Base-by-base conservation (phyloP, 2,888 invertebrate genomes). In the Stegophylla sp. region DNA sequence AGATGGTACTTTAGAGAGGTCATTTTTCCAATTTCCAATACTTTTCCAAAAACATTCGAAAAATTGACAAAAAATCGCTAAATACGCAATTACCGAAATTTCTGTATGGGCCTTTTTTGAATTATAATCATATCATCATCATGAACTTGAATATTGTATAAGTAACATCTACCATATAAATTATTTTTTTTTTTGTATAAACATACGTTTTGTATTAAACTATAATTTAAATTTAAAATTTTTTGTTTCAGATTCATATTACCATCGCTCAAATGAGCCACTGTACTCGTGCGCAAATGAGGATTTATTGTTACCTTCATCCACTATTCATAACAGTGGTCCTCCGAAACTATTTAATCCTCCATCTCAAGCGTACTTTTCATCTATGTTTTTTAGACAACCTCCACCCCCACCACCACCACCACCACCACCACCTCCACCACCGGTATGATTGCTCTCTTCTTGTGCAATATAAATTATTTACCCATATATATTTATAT, bases 351-450 rank as follows among this genome's bases (percentile, higher is more conserved):
- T 79, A 48, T 51, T 71, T 71, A 69, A 34, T 79, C 79, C 79
- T 61, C 59, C 77, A 23, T 77, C 77, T 15, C 77, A 69, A 69
- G 79, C 69, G n/a, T 79, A 79, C 13, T 71, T 48, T 69, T 79
- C 79, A 48, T 61, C 79, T 23, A 71, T 79, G 71, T 79, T 79
- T 69, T 79, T 71, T 48, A 79, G 79, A 34, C 77, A 77, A 10
- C 77, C 77, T 12, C 79, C 79, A 3, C 79, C 77, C 13, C 77
- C 79, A 13, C 77, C 77, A 4, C 77, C 77, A 59, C 77, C 69
- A n/a, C 69, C 77, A n/a, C 77, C 77, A n/a, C 75, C 74, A 1
- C 77, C 77, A n/a, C 64, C 77, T 5, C 75, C 74, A 1, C 77
- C 77, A n/a, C 64, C 77, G 2, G 41, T 71, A 48, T 79, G 61